Conservation (phyloP, 1,140 invertebrate genomes). For the Lepeophtheirus salmonis region DNA sequence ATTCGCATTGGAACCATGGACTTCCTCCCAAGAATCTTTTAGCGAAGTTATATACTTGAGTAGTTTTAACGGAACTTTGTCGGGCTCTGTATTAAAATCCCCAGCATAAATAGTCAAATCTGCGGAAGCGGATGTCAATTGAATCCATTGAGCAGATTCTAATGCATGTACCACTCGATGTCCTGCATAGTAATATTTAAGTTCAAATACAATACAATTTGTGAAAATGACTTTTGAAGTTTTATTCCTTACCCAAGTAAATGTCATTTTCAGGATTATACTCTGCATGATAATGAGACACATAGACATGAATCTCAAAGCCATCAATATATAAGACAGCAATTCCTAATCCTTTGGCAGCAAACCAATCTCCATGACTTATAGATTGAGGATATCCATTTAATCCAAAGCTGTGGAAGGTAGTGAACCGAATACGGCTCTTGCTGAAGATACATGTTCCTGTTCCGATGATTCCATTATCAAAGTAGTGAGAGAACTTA, state of each 20-base stretch:
- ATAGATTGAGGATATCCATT: slow-evolving; percentile 16
- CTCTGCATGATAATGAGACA: slow-evolving; percentile 14
- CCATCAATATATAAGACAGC: slow-evolving; percentile 7
- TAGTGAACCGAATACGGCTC: not conserved
- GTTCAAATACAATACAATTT: not conserved
- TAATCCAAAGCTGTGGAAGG: slow-evolving; percentile 14
- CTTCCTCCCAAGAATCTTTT: not conserved
- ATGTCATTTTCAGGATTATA: slow-evolving; percentile 8
- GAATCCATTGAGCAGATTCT: slow-evolving; percentile 17
- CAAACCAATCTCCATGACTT: slow-evolving; percentile 17
- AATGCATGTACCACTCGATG: slow-evolving; percentile 16
- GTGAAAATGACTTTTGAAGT: not conserved
- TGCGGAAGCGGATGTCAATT: slow-evolving; percentile 5
- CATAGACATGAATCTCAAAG: slow-evolving; percentile 1
- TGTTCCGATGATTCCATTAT: slow-evolving; percentile 17
- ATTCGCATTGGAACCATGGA: not conserved
- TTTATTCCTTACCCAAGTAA: slow-evolving; percentile 4
- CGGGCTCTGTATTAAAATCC: slow-evolving; percentile 17
- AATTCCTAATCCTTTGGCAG: slow-evolving; percentile 11
- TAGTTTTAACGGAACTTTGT: not conserved
- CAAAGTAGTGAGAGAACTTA: slow-evolving; percentile 12
- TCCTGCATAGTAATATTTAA: not conserved
- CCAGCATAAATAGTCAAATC: slow-evolving; percentile 17
- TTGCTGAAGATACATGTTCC: slow-evolving; percentile 11
- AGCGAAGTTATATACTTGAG: slow-evolving; percentile 1